Base-by-base conservation (phyloP, 1,140 invertebrate genomes). In the Pararge aegeria region DNA sequence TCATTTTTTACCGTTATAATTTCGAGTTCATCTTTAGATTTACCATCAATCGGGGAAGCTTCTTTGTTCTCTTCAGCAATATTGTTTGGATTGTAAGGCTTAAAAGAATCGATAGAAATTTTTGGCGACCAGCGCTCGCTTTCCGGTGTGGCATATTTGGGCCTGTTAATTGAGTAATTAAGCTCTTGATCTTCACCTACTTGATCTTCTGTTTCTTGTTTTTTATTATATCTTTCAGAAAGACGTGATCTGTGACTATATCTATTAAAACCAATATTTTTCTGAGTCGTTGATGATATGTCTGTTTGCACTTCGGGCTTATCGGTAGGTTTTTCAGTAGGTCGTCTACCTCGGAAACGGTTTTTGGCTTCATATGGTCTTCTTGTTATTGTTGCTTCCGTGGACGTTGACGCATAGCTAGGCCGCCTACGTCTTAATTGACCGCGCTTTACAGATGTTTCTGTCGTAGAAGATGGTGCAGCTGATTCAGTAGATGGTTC, bases 71-170 rank as follows among this genome's bases (percentile, higher is more conserved):
- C 83, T 48, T 86, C 73, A 19, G 79, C 60, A 30, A 91, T 84
- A 18, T 89, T 80, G 70, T 92, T 92, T 2, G 90, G 86, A 60
- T 90, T 90, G 62, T 86, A 91, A 5, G 91, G 91, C 66, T 92
- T 92, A 62, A 93, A 93, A 3, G 92, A 91, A 57, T 89, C 90
- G 20, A 77, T 79, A 7, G 91, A 90, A 50, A 92, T 66, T 66
- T 93, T 93, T 4, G 93, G 92, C 1, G 94, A 94, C 94, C 93
- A 94, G 38, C 93, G 91, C 5, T 92, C 92, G 44, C 93, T 91
- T 13, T 87, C 83, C 20, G 78, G 83, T 61, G 80, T 70, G 1
- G 76, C 77, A 40, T 88, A 90, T 69, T 84, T 87, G 6, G 89
- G 88, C 56, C 80, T 80, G 61, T 86, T 85, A 29, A 90, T 86